Conservation (phyloP, 2,797 vertebrate genomes). For the Rhinogobio ventralis region DNA sequence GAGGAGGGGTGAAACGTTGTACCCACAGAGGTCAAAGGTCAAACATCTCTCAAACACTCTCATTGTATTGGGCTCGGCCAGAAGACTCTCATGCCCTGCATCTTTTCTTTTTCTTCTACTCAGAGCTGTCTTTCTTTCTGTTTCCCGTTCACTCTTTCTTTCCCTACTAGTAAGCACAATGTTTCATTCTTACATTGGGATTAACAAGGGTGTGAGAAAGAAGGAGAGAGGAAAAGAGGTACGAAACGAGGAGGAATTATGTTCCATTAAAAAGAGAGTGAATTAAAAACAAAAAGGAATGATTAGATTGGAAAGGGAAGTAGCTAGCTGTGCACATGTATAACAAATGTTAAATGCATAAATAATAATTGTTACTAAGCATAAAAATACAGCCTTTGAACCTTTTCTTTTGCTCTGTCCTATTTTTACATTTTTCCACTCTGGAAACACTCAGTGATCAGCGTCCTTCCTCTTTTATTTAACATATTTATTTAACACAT, state of each 20-base stretch:
- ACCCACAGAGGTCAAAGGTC: slow-evolving; percentile 57
- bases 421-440: not conserved
- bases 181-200: slow-evolving; percentile 33
- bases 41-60: slow-evolving; percentile 70
- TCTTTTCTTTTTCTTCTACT: not conserved
- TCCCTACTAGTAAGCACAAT: slow-evolving; percentile 46
- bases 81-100: slow-evolving; percentile 51
- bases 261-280: not conserved
- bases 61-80: slow-evolving; percentile 67
- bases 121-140: slow-evolving; percentile 11
- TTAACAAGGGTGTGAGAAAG: slow-evolving; percentile 11
- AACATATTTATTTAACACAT: not conserved
- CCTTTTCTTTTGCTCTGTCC: not conserved
- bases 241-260: not conserved
- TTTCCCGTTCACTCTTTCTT: not conserved
- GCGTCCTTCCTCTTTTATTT: not conserved
- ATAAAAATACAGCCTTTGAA: not conserved
- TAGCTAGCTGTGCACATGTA: not conserved
- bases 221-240: not conserved
- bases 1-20: not conserved
- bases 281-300: not conserved
- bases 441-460: slow-evolving; percentile 14
- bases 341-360: not conserved
- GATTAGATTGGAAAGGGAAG: not conserved
- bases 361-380: not conserved